These are phyloP conservation scores for Daktulosphaira vitifoliae DNA, from an alignment of 1,140 invertebrate genomes.

Conservation along the genomic window DNA sequence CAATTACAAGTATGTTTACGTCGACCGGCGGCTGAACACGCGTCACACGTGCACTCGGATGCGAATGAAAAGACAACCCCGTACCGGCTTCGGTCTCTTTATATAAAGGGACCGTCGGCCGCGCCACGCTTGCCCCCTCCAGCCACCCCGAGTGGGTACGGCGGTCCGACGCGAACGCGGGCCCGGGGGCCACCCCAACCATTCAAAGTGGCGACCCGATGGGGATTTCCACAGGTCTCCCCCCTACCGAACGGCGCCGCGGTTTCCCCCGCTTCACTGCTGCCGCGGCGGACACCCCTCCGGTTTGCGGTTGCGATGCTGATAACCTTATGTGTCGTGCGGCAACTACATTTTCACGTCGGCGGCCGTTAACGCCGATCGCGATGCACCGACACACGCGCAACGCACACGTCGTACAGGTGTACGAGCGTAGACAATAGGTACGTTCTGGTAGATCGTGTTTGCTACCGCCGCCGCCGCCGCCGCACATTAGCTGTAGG, in stretches of 20 bases:
- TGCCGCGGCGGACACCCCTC: background rate
- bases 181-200: background rate
- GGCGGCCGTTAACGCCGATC: background rate
- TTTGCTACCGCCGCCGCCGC: too few relatives aligned
- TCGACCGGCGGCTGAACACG: constrained; percentile 27
- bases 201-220: too few relatives aligned
- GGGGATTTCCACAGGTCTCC: constrained; percentile 15
- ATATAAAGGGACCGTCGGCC: constrained; percentile 23
- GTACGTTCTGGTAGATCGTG: too few relatives aligned
- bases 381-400: too few relatives aligned
- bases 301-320: background rate
- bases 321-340: background rate
- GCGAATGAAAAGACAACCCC: constrained; percentile 31
- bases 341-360: background rate
- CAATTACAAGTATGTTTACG: constrained; percentile 36
- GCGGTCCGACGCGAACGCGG: background rate
- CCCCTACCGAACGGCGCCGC: background rate
- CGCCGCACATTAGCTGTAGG: too few relatives aligned
- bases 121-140: background rate
- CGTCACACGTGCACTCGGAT: constrained; percentile 28
- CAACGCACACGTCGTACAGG: background rate
- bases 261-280: background rate
- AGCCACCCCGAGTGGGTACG: background rate
- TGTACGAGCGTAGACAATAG: background rate
- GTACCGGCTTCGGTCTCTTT: background rate